phyloP scores from a whole-genome alignment of 2,888 invertebrate species.

The Hyppa rectilinea region DNA sequence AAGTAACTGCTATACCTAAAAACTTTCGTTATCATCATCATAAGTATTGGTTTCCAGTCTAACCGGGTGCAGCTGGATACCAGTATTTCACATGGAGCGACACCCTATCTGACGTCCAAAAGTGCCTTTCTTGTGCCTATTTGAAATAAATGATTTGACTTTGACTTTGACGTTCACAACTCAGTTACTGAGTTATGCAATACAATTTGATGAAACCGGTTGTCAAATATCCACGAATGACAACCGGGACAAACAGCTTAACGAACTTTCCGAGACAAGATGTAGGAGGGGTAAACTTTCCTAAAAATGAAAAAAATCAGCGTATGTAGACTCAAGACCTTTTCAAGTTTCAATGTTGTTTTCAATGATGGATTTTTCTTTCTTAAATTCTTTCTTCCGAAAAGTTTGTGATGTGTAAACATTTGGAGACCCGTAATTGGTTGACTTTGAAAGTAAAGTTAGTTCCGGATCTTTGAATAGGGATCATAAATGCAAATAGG shows the following conservation, averaged over 20 bases:
- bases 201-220: no score
- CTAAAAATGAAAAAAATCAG: not conserved
- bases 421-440: slow-evolving; percentile 51
- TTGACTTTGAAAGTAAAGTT: slow-evolving; percentile 58
- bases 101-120: no score
- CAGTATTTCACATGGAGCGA: no score
- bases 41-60: no score
- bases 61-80: no score
- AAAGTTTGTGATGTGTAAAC: slow-evolving; percentile 40
- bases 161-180: no score
- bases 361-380: slow-evolving; percentile 34
- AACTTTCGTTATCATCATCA: not conserved
- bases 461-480: slow-evolving; percentile 36
- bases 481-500: slow-evolving; percentile 51
- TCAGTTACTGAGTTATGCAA: no score
- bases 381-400: slow-evolving; percentile 16
- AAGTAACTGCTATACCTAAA: not conserved
- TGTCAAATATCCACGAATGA: no score
- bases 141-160: no score
- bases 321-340: not conserved
- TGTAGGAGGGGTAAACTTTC: not conserved
- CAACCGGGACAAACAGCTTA: no score
- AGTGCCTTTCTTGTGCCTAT: no score
- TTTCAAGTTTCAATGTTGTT: slow-evolving; percentile 43
- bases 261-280: no score